Evolutionary conservation across 2,113 vertebrate genomes (phyloP).

Genomic region (Strigops habroptila): DNA sequence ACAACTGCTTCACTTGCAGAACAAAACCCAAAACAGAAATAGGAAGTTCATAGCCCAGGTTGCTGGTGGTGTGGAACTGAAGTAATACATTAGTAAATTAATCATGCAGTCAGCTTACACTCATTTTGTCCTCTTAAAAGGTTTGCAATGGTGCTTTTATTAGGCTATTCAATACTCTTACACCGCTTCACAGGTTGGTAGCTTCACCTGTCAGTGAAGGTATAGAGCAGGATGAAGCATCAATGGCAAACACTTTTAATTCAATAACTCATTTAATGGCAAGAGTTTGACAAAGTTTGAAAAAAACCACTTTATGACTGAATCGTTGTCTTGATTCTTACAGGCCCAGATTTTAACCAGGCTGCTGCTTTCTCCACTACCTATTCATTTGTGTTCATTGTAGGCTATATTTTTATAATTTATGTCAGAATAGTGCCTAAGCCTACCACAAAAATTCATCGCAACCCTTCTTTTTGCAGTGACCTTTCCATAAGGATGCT

Average conservation of each 20-base stretch:
- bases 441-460: background rate
- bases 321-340: background rate
- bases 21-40: slow-evolving; percentile 3
- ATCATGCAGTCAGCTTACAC: background rate
- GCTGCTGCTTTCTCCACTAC: background rate
- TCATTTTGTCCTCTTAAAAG: background rate
- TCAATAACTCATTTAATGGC: background rate
- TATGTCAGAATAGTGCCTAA: background rate
- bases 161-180: background rate
- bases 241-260: background rate
- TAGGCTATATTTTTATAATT: slow-evolving; percentile 23
- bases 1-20: background rate
- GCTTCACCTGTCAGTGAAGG: background rate
- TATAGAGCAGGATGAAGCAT: background rate
- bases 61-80: background rate
- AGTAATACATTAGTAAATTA: background rate
- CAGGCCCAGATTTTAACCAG: background rate
- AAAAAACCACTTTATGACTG: background rate
- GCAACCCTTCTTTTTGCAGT: background rate
- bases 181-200: background rate
- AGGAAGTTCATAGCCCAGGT: background rate
- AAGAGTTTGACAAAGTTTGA: background rate
- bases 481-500: background rate
- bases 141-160: background rate
- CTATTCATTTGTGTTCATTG: background rate